Conservation (phyloP, 2,113 vertebrate species). For the Lipophrys pholis region DNA sequence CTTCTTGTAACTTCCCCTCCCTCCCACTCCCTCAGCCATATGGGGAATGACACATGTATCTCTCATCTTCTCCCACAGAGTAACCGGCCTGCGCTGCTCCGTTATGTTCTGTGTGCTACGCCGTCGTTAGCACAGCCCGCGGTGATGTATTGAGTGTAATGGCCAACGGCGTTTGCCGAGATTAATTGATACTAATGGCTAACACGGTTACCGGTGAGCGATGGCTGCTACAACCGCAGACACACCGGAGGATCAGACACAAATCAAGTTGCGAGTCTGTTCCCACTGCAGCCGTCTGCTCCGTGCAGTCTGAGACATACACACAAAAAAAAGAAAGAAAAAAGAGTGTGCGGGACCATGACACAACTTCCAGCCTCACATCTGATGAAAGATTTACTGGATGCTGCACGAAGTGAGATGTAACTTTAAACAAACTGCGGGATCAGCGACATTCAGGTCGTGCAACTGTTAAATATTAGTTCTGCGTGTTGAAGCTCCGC, state of each 20-base stretch:
- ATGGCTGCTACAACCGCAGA: constrained; percentile 64
- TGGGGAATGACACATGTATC: constrained; percentile 63
- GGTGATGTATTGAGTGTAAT: constrained; percentile 72
- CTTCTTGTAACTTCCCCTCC: constrained; percentile 29
- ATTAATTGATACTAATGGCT: constrained; percentile 81
- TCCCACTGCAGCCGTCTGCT: constrained; percentile 58
- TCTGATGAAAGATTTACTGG: neutral
- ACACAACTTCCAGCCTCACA: constrained; percentile 15
- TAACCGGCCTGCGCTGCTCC: constrained; percentile 14
- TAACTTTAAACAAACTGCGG: constrained; percentile 3
- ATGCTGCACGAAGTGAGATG: neutral
- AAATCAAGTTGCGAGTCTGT: constrained; percentile 66
- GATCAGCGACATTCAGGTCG: neutral
- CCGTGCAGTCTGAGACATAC: constrained; percentile 24
- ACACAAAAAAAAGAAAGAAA: too few relatives aligned
- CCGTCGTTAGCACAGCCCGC: constrained; percentile 58
- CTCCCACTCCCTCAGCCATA: constrained; percentile 61
- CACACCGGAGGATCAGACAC: constrained; percentile 59
- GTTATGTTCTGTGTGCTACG: constrained; percentile 28
- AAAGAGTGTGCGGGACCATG: constrained; percentile 11
- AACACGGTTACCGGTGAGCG: constrained; percentile 72
- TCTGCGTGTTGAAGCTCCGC: too few relatives aligned
- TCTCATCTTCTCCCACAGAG: constrained; percentile 58
- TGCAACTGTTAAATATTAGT: too few relatives aligned
- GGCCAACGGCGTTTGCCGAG: constrained; percentile 69